Base-by-base conservation (phyloP, 2,113 vertebrate genomes). In the Melanocharis versteri region DNA sequence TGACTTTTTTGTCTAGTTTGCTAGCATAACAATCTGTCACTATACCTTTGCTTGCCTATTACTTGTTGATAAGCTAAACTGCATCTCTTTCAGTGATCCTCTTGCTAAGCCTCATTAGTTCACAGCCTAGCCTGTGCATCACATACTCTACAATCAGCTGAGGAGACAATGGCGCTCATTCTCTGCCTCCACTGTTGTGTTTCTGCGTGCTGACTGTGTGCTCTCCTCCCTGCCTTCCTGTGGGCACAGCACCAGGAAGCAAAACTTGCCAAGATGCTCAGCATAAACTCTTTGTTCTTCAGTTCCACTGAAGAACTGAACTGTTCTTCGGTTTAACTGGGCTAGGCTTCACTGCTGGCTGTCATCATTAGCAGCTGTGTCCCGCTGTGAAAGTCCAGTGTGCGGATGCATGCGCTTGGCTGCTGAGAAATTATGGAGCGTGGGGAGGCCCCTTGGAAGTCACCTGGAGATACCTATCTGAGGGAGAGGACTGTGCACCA, bases 321-420 rank as follows among this genome's bases (percentile, higher is more conserved):
- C 80, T 37, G 48, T 37, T 83, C 40, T 48, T 60, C n/a, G n/a
- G 51, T 39, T 58, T 60, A 42, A 56, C n/a, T 64, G 61, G 20
- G 37, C 27, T 12, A 31, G 76, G 51, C 31, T 93, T 78, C 6
- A 13, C 27, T 3, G 4, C 72, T 65, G 87, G 37, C 76, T 14
- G 27, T 54, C 39, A n/a, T 47, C 64, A n/a, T 64, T 84, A 82
- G 77, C 60, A 71, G 70, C 58, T n/a, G 20, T 9, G 57, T 37
- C 70, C 45, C 1, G 6, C 27, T 66, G 60, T 51, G 17, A 7
- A 47, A 37, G 73, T 60, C 37, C 33, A 7, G 18, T 12, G 48
- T 78, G 71, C 6, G 6, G 37, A 42, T 2, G 9, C 27, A n/a
- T 0, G 0, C 27, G 3, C 31, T 87, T 35, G 60, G 45, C 65